Conservation (phyloP, 2,113 vertebrate species). For the Lucifuga dentata region DNA sequence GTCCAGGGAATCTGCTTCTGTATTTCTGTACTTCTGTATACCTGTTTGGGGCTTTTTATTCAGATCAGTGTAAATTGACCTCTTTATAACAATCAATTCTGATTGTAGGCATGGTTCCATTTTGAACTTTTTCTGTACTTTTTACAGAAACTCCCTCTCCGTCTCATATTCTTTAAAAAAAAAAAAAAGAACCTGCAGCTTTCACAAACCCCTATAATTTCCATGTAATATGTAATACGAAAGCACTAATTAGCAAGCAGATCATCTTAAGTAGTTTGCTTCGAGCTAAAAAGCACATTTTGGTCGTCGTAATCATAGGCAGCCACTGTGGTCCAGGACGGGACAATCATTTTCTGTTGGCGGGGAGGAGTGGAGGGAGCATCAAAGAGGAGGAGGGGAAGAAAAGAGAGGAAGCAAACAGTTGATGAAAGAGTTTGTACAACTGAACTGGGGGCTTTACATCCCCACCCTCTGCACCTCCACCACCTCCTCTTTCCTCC, state of each 20-base stretch:
- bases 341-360: conserved; percentile 57
- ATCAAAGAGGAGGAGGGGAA: conserved; percentile 20
- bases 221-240: conserved; percentile 17
- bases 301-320: conserved; percentile 41
- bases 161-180: conserved; percentile 2
- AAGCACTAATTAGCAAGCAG: neutral
- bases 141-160: neutral
- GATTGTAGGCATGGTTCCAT: too few relatives aligned
- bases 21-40: too few relatives aligned
- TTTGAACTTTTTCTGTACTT: too few relatives aligned
- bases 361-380: conserved; percentile 8
- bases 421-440: conserved; percentile 66
- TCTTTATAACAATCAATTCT: too few relatives aligned
- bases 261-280: neutral
- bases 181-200: conserved; percentile 14
- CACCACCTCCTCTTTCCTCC: neutral
- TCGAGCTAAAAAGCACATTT: conserved; percentile 1
- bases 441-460: conserved; percentile 54
- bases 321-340: conserved; percentile 35
- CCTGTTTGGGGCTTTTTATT: conserved; percentile 11
- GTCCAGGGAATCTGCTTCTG: neutral
- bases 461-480: conserved; percentile 34
- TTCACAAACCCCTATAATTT: conserved; percentile 35
- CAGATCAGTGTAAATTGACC: conserved; percentile 14
- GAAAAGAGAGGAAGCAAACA: conserved; percentile 60